phyloP scores from a whole-genome alignment of 92 coral and sea anemone genomes.

The Pocillopora grandis region DNA sequence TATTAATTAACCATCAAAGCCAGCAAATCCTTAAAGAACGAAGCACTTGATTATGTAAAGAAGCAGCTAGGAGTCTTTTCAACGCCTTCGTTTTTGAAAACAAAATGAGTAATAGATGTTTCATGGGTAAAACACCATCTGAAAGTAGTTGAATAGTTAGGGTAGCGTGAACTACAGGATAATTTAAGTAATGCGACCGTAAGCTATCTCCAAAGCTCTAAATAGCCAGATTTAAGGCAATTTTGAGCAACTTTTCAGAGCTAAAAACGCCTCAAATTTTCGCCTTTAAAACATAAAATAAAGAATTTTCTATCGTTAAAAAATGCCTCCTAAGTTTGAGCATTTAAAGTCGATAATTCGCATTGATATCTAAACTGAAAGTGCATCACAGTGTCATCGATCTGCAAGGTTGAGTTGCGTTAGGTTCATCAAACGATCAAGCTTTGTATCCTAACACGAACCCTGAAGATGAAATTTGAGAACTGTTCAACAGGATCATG shows the following conservation, averaged over 20 bases:
- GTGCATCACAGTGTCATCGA: background rate
- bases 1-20: background rate
- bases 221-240: conserved; percentile 29
- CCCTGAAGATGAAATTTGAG: no score
- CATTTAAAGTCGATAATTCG: conserved; percentile 25
- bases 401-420: no score
- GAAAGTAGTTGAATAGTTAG: conserved; percentile 7
- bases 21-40: background rate
- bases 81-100: background rate
- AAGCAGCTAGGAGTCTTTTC: background rate
- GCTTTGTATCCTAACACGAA: no score
- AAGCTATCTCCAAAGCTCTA: background rate
- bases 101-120: background rate
- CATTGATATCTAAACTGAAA: background rate
- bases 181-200: background rate
- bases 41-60: background rate
- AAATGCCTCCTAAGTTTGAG: conserved; percentile 26
- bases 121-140: conserved; percentile 7
- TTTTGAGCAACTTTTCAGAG: conserved; percentile 11
- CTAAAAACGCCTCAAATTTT: conserved; percentile 26
- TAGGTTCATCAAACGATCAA: no score
- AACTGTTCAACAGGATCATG: no score
- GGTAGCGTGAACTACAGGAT: background rate
- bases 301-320: conserved; percentile 1
- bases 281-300: conserved; percentile 7